These are phyloP conservation scores for Pogonus chalceus DNA, from an alignment of 1,140 invertebrate genomes.

Conservation along the genomic window DNA sequence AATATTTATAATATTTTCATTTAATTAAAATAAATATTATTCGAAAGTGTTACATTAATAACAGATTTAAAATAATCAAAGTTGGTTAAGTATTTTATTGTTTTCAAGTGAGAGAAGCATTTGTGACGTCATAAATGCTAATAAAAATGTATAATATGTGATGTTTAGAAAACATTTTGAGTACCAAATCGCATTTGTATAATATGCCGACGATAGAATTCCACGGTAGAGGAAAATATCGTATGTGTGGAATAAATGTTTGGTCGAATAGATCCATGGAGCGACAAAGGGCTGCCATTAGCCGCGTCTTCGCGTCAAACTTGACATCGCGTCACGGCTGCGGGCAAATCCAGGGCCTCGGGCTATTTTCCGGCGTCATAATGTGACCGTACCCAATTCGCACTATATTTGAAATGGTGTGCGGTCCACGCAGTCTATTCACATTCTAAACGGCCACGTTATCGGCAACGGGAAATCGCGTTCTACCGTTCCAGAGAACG, in stretches of 20 bases:
- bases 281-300: slow-evolving; percentile 28
- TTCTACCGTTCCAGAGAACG: no score
- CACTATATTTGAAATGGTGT: neutral
- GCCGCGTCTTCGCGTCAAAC: slow-evolving; percentile 27
- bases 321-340: slow-evolving; percentile 28
- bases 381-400: neutral
- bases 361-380: slow-evolving; percentile 22
- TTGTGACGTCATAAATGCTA: no score
- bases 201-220: no score
- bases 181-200: no score
- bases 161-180: no score
- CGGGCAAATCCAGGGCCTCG: slow-evolving; percentile 25
- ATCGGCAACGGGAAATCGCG: slow-evolving; percentile 5
- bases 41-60: no score
- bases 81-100: no score
- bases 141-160: no score
- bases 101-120: no score
- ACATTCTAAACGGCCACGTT: neutral
- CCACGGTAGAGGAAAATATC: neutral
- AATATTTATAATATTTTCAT: no score
- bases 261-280: slow-evolving; percentile 16
- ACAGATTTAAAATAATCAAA: no score
- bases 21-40: no score
- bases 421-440: neutral
- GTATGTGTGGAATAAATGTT: slow-evolving; percentile 10